Evolutionary conservation across 53 echinoderm and acorn worm genomes (phyloP), one percentile per base, ranked within the genome.

Genomic region (Zoroaster sp.): DNA sequence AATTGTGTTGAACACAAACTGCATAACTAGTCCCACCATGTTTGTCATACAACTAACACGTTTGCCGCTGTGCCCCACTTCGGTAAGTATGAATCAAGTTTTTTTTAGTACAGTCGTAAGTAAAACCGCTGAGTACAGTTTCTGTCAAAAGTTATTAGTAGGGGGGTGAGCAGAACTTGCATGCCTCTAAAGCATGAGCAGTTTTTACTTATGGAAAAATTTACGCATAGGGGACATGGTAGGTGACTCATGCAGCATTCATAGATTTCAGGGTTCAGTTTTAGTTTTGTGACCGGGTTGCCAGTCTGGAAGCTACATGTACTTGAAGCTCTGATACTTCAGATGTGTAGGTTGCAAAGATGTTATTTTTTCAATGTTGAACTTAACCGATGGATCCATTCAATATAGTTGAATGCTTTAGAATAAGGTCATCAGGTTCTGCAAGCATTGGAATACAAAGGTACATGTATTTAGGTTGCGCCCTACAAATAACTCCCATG

Each of bases 121-220:
- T 1, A n/a, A 25, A 55, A 21, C 55, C 25, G 55, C 55, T 23
- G 20, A 23, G 55, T 55, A 75, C 75, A 28, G n/a, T n/a, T 31
- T 31, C 83, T 70, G 49, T 34, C 69, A 21, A 14, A 69, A 83
- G 83, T 40, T 66, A 42, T 70, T 34, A 40, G 73, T 5, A 81
- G 35, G 5, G 14, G 46, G 32, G 21, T 13, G 1, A 40, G 77
- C 51, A 35, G 39, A 20, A 17, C 52, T 69, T 35, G 23, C 83
- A 83, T 69, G 83, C 71, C 83, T 46, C 83, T 17, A 83, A 69
- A 47, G 83, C 69, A 35, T 70, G 83, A 71, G 34, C 83, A 83
- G 28, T 17, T 70, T 82, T 83, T 83, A 18, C 83, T 69, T 36
- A 18, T 6, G 83, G 83, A 83, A 83, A 83, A 83, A 34, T 69